Conservation (phyloP, 2,113 vertebrate species). For the Paedocypris sp. region DNA sequence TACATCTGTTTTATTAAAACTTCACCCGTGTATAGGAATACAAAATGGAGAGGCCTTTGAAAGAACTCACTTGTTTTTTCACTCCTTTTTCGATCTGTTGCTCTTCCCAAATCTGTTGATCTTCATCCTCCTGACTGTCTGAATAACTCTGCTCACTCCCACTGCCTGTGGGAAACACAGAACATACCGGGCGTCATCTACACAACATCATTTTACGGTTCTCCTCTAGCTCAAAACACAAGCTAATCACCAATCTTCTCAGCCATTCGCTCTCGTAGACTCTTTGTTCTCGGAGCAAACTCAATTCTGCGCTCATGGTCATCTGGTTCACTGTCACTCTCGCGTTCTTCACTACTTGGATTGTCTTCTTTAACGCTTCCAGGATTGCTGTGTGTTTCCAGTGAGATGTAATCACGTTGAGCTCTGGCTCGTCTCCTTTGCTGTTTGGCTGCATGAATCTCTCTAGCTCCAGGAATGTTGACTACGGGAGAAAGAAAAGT, state of each 20-base stretch:
- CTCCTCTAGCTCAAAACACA: neutral
- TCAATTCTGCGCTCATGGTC: slow-evolving; percentile 64
- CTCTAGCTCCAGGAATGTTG: slow-evolving; percentile 55
- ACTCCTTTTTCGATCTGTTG: slow-evolving; percentile 83
- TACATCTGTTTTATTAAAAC: too few species aligned
- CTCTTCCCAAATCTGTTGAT: slow-evolving; percentile 77
- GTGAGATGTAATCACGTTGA: slow-evolving; percentile 67
- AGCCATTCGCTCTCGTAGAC: slow-evolving; percentile 69
- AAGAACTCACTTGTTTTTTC: slow-evolving; percentile 62
- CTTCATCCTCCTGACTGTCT: slow-evolving; percentile 59
- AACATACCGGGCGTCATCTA: neutral
- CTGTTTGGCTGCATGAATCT: slow-evolving; percentile 61
- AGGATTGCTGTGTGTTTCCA: slow-evolving; percentile 40
- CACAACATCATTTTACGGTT: neutral
- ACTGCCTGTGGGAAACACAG: slow-evolving; percentile 26
- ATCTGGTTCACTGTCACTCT: slow-evolving; percentile 66
- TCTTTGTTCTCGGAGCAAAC: slow-evolving; percentile 69
- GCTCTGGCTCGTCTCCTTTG: slow-evolving; percentile 55
- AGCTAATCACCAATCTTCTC: slow-evolving; percentile 67
- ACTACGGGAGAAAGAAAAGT: slow-evolving; percentile 43
- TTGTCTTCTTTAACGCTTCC: slow-evolving; percentile 28
- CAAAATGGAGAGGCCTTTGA: too few species aligned
- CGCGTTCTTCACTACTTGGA: slow-evolving; percentile 36
- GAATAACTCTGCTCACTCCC: slow-evolving; percentile 50
- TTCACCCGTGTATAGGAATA: too few species aligned